phyloP scores from a whole-genome alignment of 1,140 invertebrate species.

The Cardiocondyla obscurior region DNA sequence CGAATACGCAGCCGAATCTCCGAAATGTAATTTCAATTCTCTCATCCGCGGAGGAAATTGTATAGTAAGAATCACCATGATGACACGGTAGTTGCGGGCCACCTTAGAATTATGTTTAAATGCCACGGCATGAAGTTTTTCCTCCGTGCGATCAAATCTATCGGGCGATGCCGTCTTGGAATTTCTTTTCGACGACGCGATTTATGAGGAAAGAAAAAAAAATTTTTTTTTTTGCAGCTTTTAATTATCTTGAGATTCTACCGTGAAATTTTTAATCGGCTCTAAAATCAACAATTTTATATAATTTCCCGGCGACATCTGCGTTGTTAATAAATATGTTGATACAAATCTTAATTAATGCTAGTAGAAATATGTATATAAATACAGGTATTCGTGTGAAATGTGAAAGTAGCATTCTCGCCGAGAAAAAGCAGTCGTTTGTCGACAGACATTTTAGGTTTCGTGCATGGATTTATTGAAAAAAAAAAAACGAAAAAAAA shows the following conservation, averaged over 20 bases:
- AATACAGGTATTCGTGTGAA: background rate
- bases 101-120: too few species aligned
- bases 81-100: too few species aligned
- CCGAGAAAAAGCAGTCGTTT: background rate
- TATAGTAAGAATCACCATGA: too few species aligned
- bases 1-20: background rate
- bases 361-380: background rate
- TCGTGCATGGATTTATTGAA: background rate
- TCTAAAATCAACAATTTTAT: too few species aligned
- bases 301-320: too few species aligned
- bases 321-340: too few species aligned
- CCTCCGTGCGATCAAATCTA: too few species aligned
- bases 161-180: background rate
- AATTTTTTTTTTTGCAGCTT: too few species aligned
- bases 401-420: background rate
- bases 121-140: too few species aligned
- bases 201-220: background rate
- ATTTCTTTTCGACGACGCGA: background rate
- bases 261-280: background rate
- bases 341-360: background rate
- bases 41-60: too few species aligned
- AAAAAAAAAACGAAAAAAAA: background rate
- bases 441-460: slow-evolving; percentile 2
- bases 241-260: background rate
- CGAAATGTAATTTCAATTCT: slow-evolving; percentile 17